Percentiles rank a stretch among this genome's conserved stretches.
phyloP scores from a whole-genome alignment of 2,797 vertebrate species.

The Malacoctenus gilli region DNA sequence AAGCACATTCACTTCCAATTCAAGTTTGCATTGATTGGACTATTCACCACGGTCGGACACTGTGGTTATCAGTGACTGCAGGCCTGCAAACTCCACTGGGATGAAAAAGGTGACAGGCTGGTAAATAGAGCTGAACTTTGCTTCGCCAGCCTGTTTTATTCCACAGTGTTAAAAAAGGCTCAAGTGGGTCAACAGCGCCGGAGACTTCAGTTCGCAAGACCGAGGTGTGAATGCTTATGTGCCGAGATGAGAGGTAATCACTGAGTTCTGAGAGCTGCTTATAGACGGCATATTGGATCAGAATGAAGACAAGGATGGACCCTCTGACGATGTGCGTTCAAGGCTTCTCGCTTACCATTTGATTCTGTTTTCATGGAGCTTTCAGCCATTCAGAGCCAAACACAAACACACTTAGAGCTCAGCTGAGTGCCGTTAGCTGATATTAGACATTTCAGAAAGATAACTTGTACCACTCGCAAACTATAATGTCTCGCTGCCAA shows the following conservation, averaged over 20 bases:
- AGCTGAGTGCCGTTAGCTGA: too few relatives aligned
- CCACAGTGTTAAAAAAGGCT: neutral
- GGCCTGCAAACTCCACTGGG: neutral
- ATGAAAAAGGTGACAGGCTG: conserved; percentile 1
- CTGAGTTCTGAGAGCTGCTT: too few relatives aligned
- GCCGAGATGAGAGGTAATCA: neutral
- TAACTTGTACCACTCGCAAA: too few relatives aligned
- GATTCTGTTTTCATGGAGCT: too few relatives aligned
- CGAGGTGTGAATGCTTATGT: neutral
- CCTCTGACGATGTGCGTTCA: too few relatives aligned
- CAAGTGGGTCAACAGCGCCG: neutral
- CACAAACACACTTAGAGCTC: too few relatives aligned
- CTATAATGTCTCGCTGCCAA: too few relatives aligned
- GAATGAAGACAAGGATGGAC: too few relatives aligned
- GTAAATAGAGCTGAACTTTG: neutral
- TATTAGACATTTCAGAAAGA: too few relatives aligned
- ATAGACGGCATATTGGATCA: too few relatives aligned
- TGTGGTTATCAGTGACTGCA: neutral
- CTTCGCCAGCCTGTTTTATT: neutral
- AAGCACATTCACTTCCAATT: neutral
- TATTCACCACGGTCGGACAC: neutral
- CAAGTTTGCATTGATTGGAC: conserved; percentile 2
- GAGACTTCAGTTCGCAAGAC: neutral
- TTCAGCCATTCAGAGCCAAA: too few relatives aligned
- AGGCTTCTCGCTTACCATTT: too few relatives aligned